A percentile compares a stretch with the other conserved stretches of the same genome.
phyloP scores from a whole-genome alignment of 2,113 vertebrate species.

The Scophthalmus maximus region DNA sequence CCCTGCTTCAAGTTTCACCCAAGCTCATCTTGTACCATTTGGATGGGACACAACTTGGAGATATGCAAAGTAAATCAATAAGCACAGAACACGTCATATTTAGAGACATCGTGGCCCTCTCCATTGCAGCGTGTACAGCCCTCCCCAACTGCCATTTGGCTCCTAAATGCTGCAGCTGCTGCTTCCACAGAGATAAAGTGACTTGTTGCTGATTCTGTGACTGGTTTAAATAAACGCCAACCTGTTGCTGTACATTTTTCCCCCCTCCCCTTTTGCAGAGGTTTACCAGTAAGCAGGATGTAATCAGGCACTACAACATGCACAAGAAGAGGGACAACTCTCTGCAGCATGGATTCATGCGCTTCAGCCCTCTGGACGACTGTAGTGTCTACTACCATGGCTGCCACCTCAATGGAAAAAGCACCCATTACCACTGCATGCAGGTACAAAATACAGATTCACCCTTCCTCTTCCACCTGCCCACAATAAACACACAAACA shows the following conservation, averaged over 20 bases:
- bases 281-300: conserved; percentile 99
- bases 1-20: conserved; percentile 28
- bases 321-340: conserved; percentile 99
- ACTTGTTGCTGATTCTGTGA: conserved; percentile 78
- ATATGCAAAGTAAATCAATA: conserved; percentile 71
- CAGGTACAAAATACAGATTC: conserved; percentile 85
- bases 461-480: conserved; percentile 26
- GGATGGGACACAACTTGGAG: conserved; percentile 54
- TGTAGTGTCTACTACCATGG: conserved; percentile 99
- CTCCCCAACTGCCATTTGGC: conserved; percentile 76
- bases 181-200: conserved; percentile 82
- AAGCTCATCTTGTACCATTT: conserved; percentile 50
- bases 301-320: conserved; percentile 99
- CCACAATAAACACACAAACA: conserved; percentile 32
- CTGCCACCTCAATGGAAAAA: conserved; percentile 99
- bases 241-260: conserved; percentile 75
- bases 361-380: conserved; percentile 99
- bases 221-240: conserved; percentile 78
- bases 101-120: conserved; percentile 63
- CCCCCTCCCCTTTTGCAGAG: conserved; percentile 86
- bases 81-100: conserved; percentile 53
- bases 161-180: conserved; percentile 80
- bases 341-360: conserved; percentile 99
- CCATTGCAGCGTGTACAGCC: conserved; percentile 56
- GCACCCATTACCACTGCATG: conserved; percentile 99